Base-by-base conservation (phyloP, 2,113 vertebrate genomes). In the Pao palembangensis region DNA sequence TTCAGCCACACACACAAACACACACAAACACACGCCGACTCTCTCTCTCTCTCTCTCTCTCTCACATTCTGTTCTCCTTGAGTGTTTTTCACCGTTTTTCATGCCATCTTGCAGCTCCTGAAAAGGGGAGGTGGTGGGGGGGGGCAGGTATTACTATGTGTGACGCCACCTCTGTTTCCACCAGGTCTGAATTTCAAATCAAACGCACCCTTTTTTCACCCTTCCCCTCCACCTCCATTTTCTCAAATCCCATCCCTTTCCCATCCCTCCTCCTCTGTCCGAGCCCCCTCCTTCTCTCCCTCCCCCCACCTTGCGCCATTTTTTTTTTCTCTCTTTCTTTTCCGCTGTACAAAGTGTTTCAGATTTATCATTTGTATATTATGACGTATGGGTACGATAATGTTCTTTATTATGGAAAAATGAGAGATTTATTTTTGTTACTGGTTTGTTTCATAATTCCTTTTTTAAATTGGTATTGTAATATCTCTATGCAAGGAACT, bases 401-500 rank as follows among this genome's bases (percentile, higher is more conserved):
- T 94, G 96, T 98, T 97, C 94, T 98, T 96, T 98, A 97, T 98
- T 97, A 96, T 87, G 81, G 84, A 96, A 94, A 88, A 88, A 87
- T 83, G 93, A 95, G 94, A 89, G 95, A 95, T 98, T 99, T 99
- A 98, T 99, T 99, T 98, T 99, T 99, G 95, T 98, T 98, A 99
- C 96, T 84, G 93, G 95, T 98, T 97, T 98, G 96, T 98, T 99
- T 99, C 94, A 95, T 98, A 99, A 99, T 98, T 97, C 95, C 81
- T 99, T 99, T 99, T 99, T 98, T 96, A 98, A 98, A 98, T 99
- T 98, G 94, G 95, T 98, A 98, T 99, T 98, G 96, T 98, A 98
- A 98, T 95, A 97, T 98, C 98, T 98, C 96, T 99, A 98, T 99
- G 96, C 96, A 99, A 99, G 96, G 95, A 94, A 95, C 94, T 94